Conservation (phyloP, 2,113 vertebrate species). For the Vidua chalybeata region DNA sequence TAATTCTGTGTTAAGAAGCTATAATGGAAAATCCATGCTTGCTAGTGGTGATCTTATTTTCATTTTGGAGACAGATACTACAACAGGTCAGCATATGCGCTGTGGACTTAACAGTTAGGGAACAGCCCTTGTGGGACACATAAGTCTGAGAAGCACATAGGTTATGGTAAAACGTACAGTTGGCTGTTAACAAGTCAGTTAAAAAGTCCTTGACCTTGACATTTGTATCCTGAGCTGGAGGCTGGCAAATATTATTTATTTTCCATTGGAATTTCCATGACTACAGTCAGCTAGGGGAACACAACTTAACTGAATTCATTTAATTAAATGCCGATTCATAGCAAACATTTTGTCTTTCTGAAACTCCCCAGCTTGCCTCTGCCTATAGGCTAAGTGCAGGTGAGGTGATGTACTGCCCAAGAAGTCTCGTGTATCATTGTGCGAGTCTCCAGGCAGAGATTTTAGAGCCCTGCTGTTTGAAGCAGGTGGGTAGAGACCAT, state of each 20-base stretch:
- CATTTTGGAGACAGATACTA: not conserved
- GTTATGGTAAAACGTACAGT: not conserved
- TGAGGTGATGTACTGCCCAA: not conserved
- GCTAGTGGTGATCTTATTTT: not conserved
- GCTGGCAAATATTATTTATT: not conserved
- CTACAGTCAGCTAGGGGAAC: not conserved
- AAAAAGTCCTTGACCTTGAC: not conserved
- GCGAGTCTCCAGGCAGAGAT: not conserved
- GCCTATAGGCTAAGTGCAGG: not conserved
- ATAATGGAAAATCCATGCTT: not conserved
- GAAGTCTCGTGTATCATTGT: fast-evolving
- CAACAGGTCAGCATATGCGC: not conserved
- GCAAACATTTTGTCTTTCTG: not conserved
- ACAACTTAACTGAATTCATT: not conserved
- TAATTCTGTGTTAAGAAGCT: not conserved
- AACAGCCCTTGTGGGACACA: not conserved
- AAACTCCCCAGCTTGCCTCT: not conserved
- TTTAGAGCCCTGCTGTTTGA: not conserved
- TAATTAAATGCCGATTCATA: not conserved
- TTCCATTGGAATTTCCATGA: not conserved
- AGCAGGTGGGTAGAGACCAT: fast-evolving
- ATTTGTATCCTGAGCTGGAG: not conserved
- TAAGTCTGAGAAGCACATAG: not conserved
- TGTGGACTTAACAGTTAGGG: not conserved
- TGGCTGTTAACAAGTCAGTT: not conserved